Evolutionary conservation across 2,113 vertebrate genomes (phyloP), one percentile per base, ranked within the genome.

Genomic region (Coptodon rendalli): DNA sequence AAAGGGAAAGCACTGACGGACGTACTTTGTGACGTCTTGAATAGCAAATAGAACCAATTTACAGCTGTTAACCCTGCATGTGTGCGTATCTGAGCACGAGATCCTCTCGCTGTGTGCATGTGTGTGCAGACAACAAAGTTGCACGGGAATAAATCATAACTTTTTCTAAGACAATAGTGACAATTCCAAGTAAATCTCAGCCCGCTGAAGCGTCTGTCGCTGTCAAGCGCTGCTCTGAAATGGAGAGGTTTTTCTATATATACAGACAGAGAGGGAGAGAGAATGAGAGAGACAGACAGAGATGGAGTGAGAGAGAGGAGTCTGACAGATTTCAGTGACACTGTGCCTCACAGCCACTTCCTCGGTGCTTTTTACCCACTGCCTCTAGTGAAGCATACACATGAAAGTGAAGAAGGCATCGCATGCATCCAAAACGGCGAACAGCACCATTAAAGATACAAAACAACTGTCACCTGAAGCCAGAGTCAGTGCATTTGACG

Each of bases 281-380:
- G 29, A 83, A 14, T 11, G 50, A 87, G 27, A 57, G 57, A 88
- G 83, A 86, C 45, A 80, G 85, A 80, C 24, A 83, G 34, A 91
- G 82, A 92, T 7, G 3, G 89, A 87, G 86, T 87, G 85, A 89
- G 89, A 83, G 85, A 87, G 90, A 82, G 52, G 45, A 89, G 88
- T 90, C 88, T 91, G 95, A 92, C 94, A 94, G 85, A 89, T 92
- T 91, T 87, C 93, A 84, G 85, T 92, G 94, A 93, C 94, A 92
- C 88, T 89, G 89, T 87, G 89, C 90, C 89, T 94, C 56, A 88
- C 82, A 92, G 92, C 84, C 84, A 84, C 89, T 88, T 93, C 89
- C 88, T 87, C 80, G 19, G 38, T 89, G 85, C 83, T 87, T 90
- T 91, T 86, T 87, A 89, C 83, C 80, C 52, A 56, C 43, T 27